A percentile compares a stretch with the other conserved stretches of the same genome.
Evolutionary conservation across 2,888 invertebrate species (phyloP).

Genomic region (Parapristionchus giblindavisi): DNA sequence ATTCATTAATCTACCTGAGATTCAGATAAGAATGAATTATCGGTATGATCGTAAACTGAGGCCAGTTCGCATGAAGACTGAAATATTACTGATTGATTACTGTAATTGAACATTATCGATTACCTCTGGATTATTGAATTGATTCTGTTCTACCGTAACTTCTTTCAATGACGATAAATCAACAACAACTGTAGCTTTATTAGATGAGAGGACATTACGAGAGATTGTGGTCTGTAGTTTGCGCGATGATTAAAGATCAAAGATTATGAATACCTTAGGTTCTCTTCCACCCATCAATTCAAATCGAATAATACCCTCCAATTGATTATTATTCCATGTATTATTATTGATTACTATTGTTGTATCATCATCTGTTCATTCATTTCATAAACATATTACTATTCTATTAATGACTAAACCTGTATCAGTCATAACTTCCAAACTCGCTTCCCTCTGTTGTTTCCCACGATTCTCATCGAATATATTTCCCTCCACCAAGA

Average conservation of each 20-base stretch:
- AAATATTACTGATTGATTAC: background rate
- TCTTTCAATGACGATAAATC: background rate
- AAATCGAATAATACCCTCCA: conserved; percentile 12
- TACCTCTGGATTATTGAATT: conserved; percentile 11
- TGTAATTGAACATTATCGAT: background rate
- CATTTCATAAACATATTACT: background rate
- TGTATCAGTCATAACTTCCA: conserved; percentile 30
- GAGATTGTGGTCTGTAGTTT: conserved; percentile 2
- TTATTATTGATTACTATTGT: conserved; percentile 31
- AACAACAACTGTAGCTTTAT: conserved; percentile 5
- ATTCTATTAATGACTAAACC: background rate
- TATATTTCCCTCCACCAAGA: conserved; percentile 17
- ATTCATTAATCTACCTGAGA: conserved; percentile 8
- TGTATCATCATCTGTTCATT: background rate
- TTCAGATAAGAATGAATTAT: background rate
- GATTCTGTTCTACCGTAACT: background rate
- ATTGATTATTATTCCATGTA: conserved; percentile 12
- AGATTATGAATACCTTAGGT: conserved; percentile 11
- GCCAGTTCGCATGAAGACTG: conserved; percentile 30
- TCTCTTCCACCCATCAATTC: conserved; percentile 24
- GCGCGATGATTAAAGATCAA: background rate
- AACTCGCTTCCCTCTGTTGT: conserved; percentile 15
- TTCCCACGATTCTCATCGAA: conserved; percentile 35
- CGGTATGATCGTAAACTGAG: background rate
- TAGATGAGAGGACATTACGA: conserved; percentile 7